Evolutionary conservation across 2,113 vertebrate genomes (phyloP).

Genomic region (Lepus americanus): DNA sequence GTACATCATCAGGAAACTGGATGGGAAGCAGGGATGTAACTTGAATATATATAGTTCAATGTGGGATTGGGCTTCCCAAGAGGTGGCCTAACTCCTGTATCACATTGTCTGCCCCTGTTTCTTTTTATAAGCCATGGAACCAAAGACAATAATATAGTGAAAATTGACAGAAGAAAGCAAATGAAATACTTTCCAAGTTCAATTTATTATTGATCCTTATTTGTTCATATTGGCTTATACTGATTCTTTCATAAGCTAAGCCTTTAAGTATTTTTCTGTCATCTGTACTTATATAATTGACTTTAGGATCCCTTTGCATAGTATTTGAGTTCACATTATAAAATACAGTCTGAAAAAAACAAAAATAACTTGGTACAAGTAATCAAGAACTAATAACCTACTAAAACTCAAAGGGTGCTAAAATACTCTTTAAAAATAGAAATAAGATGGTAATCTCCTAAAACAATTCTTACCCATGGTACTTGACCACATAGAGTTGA

Average conservation of each 20-base stretch:
- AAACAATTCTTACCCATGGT: neutral
- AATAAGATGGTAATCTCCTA: neutral
- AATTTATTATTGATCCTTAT: neutral
- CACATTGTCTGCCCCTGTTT: neutral
- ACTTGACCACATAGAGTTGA: neutral
- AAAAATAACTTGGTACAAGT: neutral
- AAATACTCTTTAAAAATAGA: neutral
- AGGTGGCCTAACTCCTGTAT: no score
- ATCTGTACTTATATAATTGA: neutral
- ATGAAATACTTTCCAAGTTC: neutral
- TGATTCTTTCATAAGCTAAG: neutral
- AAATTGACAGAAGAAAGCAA: neutral
- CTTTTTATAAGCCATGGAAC: neutral
- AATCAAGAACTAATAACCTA: slow-evolving; percentile 11
- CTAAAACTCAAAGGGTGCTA: neutral
- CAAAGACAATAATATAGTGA: neutral
- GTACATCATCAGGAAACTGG: no score
- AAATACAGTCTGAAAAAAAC: neutral
- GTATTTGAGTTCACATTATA: slow-evolving; percentile 13
- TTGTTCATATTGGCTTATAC: neutral
- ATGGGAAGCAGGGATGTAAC: no score
- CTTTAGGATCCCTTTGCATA: neutral
- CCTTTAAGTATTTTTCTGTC: neutral
- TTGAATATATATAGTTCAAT: no score
- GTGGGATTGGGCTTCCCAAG: no score